Evolutionary conservation across 1,140 invertebrate genomes (phyloP), one percentile per base, ranked within the genome.

Genomic region (Brachionus manjavacas): DNA sequence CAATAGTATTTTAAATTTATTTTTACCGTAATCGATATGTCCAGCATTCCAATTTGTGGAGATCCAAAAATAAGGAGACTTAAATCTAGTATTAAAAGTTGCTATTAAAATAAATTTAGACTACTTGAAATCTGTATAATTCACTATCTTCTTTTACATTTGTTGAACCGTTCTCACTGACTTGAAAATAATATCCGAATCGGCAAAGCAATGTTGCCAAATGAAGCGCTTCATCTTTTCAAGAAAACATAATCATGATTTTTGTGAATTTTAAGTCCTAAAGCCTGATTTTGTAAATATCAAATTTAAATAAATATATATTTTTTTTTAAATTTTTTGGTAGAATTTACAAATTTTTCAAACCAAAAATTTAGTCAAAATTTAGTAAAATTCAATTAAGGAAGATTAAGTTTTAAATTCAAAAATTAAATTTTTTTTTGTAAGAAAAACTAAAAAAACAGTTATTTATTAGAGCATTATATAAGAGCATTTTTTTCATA

Each of bases 1-100:
- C 23, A 72, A 66, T 0, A 46, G 16, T n/a, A n/a, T 68, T 6
- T 7, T n/a, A 8, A 3, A 25, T 52, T 39, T 43, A 8, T 31
- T 1, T 52, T 11, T 39, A 84, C 81, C 81, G 52, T 84, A 84
- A 43, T 84, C 83, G 23, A 23, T 74, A 9, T 72, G 12, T 4
- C 49, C 55, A 35, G 55, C 64, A 46, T 52, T 72, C 66, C 83
- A 74, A 76, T 84, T 84, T 20, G 70, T 76, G 12, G 83, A 74
- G 12, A 84, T 41, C 83, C 83, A 84, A 64, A 23, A 84, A 28
- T 84, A 84, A 12, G 83, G 83, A 25, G 83, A 39, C 64, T 84
- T 28, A 72, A 72, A 72, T 12, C 35, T 68, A 7, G 4, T 55
- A 14, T 60, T 83, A 14, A 39, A 4, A 31, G 20, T 83, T 8